Evolutionary conservation across 2,113 vertebrate species (phyloP).

Genomic region (Megalops atlanticus): DNA sequence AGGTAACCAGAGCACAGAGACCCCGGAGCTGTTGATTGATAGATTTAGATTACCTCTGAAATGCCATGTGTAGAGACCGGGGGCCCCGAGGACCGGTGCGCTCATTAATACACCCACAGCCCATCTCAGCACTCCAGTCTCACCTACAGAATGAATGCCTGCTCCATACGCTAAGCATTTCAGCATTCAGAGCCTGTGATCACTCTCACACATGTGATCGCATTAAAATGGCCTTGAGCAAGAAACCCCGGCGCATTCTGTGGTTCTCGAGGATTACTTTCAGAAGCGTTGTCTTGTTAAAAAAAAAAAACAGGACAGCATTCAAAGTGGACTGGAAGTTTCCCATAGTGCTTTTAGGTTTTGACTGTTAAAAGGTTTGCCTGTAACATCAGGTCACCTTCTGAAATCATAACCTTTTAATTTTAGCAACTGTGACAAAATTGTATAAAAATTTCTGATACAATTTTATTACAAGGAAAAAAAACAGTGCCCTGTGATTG

Average conservation of each 20-base stretch:
- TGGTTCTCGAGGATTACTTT: neutral
- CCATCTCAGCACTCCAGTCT: conserved; percentile 8
- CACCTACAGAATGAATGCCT: conserved; percentile 8
- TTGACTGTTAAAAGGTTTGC: neutral
- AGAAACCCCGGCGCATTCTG: neutral
- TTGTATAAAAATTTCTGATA: neutral
- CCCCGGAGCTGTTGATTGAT: neutral
- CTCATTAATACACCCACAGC: neutral
- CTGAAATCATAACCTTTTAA: neutral
- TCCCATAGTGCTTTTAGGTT: neutral
- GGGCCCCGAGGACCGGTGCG: neutral
- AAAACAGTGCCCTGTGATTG: neutral
- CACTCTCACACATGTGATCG: conserved; percentile 3
- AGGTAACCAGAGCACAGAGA: neutral
- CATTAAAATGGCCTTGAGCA: neutral
- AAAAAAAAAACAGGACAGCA: neutral
- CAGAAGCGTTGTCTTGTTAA: neutral
- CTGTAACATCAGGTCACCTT: neutral
- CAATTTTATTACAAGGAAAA: neutral
- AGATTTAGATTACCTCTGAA: neutral
- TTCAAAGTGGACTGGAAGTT: neutral
- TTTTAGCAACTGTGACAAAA: neutral
- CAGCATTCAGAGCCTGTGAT: neutral
- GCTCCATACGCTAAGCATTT: conserved; percentile 7
- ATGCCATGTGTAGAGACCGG: neutral